Evolutionary conservation across 1,140 invertebrate species (phyloP).

Genomic region (Homarus americanus): DNA sequence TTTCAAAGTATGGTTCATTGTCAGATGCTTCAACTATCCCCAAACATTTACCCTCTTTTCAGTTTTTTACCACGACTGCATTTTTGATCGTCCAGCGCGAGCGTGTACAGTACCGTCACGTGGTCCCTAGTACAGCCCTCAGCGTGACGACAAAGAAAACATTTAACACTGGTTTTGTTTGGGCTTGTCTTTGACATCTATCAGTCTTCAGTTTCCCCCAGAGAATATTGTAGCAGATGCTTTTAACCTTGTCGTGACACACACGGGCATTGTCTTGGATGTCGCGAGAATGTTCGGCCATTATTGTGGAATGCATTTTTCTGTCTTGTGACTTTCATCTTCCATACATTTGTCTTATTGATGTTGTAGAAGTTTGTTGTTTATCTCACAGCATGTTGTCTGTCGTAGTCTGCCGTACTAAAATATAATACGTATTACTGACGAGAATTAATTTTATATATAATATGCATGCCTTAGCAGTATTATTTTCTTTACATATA

Average conservation of each 20-base stretch:
- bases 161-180: slow-evolving; percentile 14
- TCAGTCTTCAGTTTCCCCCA: neutral
- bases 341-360: neutral
- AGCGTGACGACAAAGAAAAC: slow-evolving; percentile 26
- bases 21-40: too few species aligned
- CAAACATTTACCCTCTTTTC: too few species aligned
- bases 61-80: too few species aligned
- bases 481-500: neutral
- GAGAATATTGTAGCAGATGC: neutral
- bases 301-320: neutral
- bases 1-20: too few species aligned
- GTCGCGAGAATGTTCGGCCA: neutral
- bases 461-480: neutral
- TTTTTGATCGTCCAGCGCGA: slow-evolving; percentile 17
- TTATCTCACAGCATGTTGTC: neutral
- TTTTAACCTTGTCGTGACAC: neutral
- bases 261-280: neutral
- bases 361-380: neutral
- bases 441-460: neutral
- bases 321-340: neutral
- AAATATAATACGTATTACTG: neutral
- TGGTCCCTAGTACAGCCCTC: slow-evolving; percentile 44
- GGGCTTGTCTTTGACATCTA: slow-evolving; percentile 9
- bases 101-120: slow-evolving; percentile 29
- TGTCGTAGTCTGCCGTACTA: neutral